Base-by-base conservation (phyloP, 2,797 vertebrate genomes). In the Xiphorhynchus erythropygius region DNA sequence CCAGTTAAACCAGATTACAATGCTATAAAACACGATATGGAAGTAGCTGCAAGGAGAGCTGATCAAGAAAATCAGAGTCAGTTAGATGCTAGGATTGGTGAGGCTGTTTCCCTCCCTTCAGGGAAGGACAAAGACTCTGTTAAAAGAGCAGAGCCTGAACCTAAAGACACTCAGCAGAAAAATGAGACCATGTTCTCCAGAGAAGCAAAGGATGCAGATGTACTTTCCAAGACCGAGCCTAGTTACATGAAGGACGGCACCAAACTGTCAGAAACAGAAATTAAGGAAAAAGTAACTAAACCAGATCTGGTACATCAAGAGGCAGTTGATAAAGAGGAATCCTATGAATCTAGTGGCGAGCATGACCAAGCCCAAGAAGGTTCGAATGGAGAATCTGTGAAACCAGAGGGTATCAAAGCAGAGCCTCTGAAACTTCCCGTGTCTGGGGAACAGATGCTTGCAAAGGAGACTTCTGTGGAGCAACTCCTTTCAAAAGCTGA, bases 271-370 rank as follows among this genome's bases (percentile, higher is more conserved):
- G 98, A 98, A 92, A 96, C 27, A 3, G 99, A 99, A 97, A 98
- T 99, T 69, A 98, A 99, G 64, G 99, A 99, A 95, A 99, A 99
- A 92, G 99, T 99, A 82, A 81, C 98, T 81, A 99, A 99, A 60
- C 98, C 98, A 4, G 98, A 99, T 94, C 96, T 99, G 90, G 99
- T 99, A 60, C 99, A 99, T 94, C 99, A 99, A 97, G 99, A 99
- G 96, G 99, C 99, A 33, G 98, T 99, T 39, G 99, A 99, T 96
- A 99, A 99, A 46, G 99, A 99, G 94, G 99, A 99, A 87, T 99
- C 99, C 32, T 99, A 99, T 5, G 99, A 99, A 96, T 98, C 98
- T 28, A 98, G 98, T 33, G 98, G 98, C 60, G 98, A 98, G 67
- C 98, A 98, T 49, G 97, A 98, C 80, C 97, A 97, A 76, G 23